Conservation (phyloP, 2,113 vertebrate genomes). For the Myrmecobius fasciatus region DNA sequence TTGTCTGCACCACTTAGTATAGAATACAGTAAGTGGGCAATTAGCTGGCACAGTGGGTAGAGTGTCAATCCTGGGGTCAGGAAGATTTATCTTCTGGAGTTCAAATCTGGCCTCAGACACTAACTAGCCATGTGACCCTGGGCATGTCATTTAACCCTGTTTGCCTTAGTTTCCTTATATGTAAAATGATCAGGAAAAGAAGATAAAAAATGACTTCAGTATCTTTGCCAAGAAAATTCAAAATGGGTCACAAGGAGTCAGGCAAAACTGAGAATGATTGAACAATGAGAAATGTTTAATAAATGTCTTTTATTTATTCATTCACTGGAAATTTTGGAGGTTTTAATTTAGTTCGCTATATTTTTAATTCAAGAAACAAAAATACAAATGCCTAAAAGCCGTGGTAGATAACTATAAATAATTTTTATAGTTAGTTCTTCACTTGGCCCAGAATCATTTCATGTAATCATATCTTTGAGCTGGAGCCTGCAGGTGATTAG, state of each 20-base stretch:
- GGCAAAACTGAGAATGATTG: not conserved
- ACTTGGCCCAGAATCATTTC: not conserved
- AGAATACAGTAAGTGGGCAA: not conserved
- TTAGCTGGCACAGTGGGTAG: not conserved
- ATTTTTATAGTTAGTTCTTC: not conserved
- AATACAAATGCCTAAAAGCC: not conserved
- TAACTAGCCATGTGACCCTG: not conserved
- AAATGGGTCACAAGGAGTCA: not conserved
- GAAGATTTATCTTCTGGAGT: not conserved
- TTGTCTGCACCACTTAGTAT: not conserved
- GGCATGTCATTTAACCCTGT: not conserved
- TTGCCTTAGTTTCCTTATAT: not conserved
- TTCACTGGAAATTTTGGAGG: not conserved
- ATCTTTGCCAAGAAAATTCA: not conserved
- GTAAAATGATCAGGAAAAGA: not conserved
- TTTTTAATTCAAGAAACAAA: slow-evolving; percentile 24
- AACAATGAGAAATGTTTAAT: not conserved
- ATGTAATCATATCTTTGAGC: not conserved
- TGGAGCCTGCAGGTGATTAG: not conserved
- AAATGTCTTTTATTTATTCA: not conserved
- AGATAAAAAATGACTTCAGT: not conserved
- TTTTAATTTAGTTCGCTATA: slow-evolving; percentile 3
- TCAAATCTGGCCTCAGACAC: not conserved
- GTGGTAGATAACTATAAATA: not conserved
- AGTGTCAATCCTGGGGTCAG: not conserved